A percentile compares a stretch with the other conserved stretches of the same genome.
phyloP scores from a whole-genome alignment of 2,113 vertebrate genomes.

The Catharus bicknelli region DNA sequence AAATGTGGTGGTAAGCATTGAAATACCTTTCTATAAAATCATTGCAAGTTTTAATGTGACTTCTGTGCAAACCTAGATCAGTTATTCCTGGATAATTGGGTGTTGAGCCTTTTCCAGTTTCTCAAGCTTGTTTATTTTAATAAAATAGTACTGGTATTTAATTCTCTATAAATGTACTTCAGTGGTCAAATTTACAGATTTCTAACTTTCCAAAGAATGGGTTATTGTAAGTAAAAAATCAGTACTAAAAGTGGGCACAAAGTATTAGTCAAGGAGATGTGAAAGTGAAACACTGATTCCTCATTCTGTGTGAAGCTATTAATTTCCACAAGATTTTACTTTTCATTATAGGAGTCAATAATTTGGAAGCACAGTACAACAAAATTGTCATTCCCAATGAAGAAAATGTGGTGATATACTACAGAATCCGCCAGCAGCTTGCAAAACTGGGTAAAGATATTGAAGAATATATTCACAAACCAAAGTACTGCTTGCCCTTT shows the following conservation, averaged over 20 bases:
- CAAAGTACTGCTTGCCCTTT: conserved; percentile 95
- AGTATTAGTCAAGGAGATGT: neutral
- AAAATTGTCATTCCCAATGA: conserved; percentile 92
- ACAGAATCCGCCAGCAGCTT: conserved; percentile 94
- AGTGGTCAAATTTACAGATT: neutral
- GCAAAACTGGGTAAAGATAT: conserved; percentile 93
- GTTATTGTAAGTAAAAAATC: neutral
- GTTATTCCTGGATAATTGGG: neutral
- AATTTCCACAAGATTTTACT: neutral
- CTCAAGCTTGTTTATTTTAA: neutral
- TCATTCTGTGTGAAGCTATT: neutral
- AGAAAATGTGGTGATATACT: conserved; percentile 92
- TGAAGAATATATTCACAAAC: conserved; percentile 93
- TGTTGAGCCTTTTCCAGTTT: neutral
- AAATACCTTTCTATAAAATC: neutral
- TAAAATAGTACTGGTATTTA: neutral
- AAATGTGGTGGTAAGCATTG: neutral
- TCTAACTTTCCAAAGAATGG: neutral
- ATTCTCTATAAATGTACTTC: neutral
- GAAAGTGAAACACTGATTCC: neutral
- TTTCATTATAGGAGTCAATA: conserved; percentile 79
- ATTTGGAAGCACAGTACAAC: conserved; percentile 89
- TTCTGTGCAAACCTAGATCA: neutral
- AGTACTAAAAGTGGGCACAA: neutral
- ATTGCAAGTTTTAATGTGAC: neutral